These are phyloP conservation scores for Macrobrachium nipponense DNA, from an alignment of 1,140 invertebrate genomes.

Conservation along the genomic window DNA sequence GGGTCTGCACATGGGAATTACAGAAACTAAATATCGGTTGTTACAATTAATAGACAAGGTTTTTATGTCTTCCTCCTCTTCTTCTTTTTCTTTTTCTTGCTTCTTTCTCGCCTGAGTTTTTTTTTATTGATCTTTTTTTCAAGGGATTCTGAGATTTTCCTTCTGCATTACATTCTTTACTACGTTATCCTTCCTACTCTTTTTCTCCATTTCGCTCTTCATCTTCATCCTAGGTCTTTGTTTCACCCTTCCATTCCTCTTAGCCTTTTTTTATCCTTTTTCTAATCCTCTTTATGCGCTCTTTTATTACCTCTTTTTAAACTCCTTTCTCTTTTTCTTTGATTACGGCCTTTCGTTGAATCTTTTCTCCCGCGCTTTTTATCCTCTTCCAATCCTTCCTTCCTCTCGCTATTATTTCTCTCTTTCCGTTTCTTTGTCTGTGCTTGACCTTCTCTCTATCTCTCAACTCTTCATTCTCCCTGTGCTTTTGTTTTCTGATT, in stretches of 20 bases:
- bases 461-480: not conserved
- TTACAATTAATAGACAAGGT: no score
- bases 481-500: not conserved
- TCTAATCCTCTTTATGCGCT: not conserved
- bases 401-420: not conserved
- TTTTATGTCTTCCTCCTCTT: no score
- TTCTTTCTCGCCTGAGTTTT: not conserved
- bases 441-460: not conserved
- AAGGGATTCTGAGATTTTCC: not conserved
- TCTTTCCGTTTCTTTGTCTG: not conserved
- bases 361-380: not conserved
- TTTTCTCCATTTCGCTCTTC: not conserved
- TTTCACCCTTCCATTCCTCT: not conserved
- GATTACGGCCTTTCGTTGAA: not conserved
- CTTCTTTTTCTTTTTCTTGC: no score
- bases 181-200: not conserved
- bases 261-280: not conserved
- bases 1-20: no score
- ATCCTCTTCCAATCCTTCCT: not conserved
- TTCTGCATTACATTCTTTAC: not conserved
- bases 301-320: not conserved
- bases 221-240: not conserved
- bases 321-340: not conserved
- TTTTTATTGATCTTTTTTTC: not conserved
- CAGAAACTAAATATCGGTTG: no score